These are phyloP conservation scores for Xiphydria camelus DNA, from an alignment of 2,888 invertebrate genomes.

Conservation along the genomic window DNA sequence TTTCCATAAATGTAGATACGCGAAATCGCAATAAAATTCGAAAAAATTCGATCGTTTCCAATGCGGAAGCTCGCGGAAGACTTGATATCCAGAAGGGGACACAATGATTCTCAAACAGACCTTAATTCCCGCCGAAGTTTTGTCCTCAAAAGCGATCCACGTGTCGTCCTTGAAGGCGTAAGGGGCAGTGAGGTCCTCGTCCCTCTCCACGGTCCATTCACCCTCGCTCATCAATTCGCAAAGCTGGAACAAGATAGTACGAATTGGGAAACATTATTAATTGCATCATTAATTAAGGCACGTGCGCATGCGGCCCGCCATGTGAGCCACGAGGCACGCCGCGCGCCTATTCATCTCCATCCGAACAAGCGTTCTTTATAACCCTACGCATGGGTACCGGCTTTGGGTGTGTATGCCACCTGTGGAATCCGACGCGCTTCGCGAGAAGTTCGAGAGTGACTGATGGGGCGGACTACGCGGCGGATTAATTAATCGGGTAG, in stretches of 20 bases:
- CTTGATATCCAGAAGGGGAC: not conserved
- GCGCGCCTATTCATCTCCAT: too few relatives aligned
- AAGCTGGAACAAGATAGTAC: slow-evolving; percentile 45
- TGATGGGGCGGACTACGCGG: too few relatives aligned
- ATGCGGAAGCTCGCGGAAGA: too few relatives aligned
- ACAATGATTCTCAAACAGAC: slow-evolving; percentile 33
- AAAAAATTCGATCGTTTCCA: slow-evolving; percentile 3
- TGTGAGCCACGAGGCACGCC: too few relatives aligned
- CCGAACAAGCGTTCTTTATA: too few relatives aligned
- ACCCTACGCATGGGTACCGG: too few relatives aligned
- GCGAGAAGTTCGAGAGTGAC: too few relatives aligned
- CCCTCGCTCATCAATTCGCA: slow-evolving; percentile 63
- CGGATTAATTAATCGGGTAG: too few relatives aligned
- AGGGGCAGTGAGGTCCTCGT: slow-evolving; percentile 77
- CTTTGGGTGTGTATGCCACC: too few relatives aligned
- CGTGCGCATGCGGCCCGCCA: not conserved
- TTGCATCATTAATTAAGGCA: slow-evolving; percentile 9
- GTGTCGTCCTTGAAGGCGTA: slow-evolving; percentile 73
- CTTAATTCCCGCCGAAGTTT: slow-evolving; percentile 74
- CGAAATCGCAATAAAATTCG: not conserved
- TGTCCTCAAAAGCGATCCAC: slow-evolving; percentile 79
- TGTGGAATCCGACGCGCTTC: too few relatives aligned
- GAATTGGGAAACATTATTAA: slow-evolving; percentile 11
- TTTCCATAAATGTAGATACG: not conserved
- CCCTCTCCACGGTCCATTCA: slow-evolving; percentile 75